Percentiles rank a stretch among this genome's conserved stretches.
phyloP scores from a whole-genome alignment of 92 coral and sea anemone genomes.

The Epizoanthus scotinus region DNA sequence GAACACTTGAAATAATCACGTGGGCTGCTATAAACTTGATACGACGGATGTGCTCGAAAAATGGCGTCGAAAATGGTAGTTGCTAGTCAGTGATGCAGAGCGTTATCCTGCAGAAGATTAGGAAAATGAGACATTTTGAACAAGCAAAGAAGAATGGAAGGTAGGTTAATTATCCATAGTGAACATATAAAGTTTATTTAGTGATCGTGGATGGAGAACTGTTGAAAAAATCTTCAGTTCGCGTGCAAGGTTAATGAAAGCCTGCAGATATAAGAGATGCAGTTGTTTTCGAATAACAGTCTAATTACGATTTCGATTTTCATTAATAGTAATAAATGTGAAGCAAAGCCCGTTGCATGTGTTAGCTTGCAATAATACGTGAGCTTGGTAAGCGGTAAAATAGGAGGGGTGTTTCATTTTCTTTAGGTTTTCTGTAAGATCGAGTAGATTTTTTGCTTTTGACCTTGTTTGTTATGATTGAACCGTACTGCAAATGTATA shows the following conservation, averaged over 20 bases:
- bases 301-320: background rate
- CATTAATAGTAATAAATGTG: background rate
- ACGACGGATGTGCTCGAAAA: constrained; percentile 21
- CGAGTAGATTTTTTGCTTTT: background rate
- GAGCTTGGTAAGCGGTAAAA: background rate
- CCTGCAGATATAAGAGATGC: background rate
- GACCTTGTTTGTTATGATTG: too few relatives aligned
- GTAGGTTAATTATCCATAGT: background rate
- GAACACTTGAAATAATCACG: constrained; percentile 14
- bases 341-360: constrained; percentile 3
- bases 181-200: background rate
- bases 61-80: constrained; percentile 37
- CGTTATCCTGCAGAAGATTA: background rate
- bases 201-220: background rate
- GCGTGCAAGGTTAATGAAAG: background rate
- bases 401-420: background rate
- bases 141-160: background rate
- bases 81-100: constrained; percentile 43
- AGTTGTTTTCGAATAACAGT: background rate
- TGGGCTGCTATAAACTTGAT: constrained; percentile 25
- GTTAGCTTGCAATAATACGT: background rate
- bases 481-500: too few relatives aligned
- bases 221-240: background rate
- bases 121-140: background rate
- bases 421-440: background rate